Base-by-base conservation (phyloP, 2,888 invertebrate species). In the Papilio elwesi region DNA sequence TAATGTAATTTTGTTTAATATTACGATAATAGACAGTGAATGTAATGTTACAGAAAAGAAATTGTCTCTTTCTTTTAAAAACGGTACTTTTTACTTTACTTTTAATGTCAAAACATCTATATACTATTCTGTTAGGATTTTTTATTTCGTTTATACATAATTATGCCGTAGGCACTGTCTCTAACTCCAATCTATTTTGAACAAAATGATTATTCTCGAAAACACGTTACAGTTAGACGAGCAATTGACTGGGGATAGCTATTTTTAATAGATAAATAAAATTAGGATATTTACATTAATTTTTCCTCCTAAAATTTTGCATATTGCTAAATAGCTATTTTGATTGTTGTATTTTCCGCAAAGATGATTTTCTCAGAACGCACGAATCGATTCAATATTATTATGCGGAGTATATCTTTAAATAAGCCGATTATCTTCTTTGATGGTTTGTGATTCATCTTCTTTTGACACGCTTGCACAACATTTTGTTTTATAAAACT, bases 21-120 rank as follows among this genome's bases (percentile, higher is more conserved):
- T 57, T 57, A 53, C 57, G 55, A 10, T 57, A 68, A 68, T 48
- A 26, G 10, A 36, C 15, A 49, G 68, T 68, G 68, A 68, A 57
- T 48, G 57, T 68, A 53, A 67, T 67, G 38, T 59, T n/a, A 36
- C 26, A 11, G 13, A 57, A 36, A 38, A 36, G 13, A 53, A 36
- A 57, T 36, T 55, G 53, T 53, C 13, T 26, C 26, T 26, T 26
- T 53, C 0, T 53, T 16, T 53, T 15, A 49, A 6, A 3, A 36
- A 59, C 6, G 38, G 38, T 12, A 59, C 38, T 59, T 59, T 59
- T 55, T n/a, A 9, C 9, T 59, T 9, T 38, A 13, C n/a, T 13
- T 59, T 38, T n/a, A n/a, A n/a, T n/a, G 7, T 3, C n/a, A 9
- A 43, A 6, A 43, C 43, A 57, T 9, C 38, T 38, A 6, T 49